A percentile compares a stretch with the other conserved stretches of the same genome.
Conservation (phyloP, 1,140 invertebrate species). For the Papilio aristodemus region DNA sequence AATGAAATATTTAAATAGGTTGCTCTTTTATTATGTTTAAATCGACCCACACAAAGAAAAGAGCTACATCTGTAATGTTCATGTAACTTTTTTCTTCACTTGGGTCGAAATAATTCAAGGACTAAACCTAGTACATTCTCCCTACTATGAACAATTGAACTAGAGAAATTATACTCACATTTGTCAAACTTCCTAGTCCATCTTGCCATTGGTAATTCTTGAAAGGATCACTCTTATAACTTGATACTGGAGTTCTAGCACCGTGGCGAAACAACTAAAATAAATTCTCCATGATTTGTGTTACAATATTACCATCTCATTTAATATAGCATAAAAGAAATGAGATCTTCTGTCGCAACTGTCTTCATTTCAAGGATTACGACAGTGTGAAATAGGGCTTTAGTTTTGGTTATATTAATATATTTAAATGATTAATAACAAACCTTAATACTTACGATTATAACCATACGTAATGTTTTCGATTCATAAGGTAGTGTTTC, state of each 20-base stretch:
- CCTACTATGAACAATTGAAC: not conserved
- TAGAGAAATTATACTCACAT: conserved; percentile 78
- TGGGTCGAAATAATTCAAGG: not conserved
- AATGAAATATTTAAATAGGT: too few species aligned
- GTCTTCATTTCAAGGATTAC: not conserved
- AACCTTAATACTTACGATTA: conserved; percentile 64
- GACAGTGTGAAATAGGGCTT: too few species aligned
- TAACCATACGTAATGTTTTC: conserved; percentile 71
- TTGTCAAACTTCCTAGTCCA: conserved; percentile 86
- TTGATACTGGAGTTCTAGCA: conserved; percentile 84
- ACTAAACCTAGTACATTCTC: not conserved
- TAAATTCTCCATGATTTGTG: not conserved
- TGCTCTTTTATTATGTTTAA: too few species aligned
- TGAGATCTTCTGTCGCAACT: too few species aligned
- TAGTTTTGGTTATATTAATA: too few species aligned
- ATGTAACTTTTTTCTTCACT: too few species aligned
- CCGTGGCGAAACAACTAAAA: conserved; percentile 88
- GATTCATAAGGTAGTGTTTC: conserved; percentile 69
- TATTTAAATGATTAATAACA: too few species aligned
- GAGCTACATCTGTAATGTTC: too few species aligned
- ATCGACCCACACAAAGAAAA: too few species aligned
- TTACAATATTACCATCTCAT: conserved; percentile 22
- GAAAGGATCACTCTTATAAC: conserved; percentile 87
- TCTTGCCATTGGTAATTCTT: conserved; percentile 85
- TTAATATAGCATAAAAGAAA: not conserved